Evolutionary conservation across 2,888 invertebrate genomes (phyloP).

Genomic region (Spialia ferax): DNA sequence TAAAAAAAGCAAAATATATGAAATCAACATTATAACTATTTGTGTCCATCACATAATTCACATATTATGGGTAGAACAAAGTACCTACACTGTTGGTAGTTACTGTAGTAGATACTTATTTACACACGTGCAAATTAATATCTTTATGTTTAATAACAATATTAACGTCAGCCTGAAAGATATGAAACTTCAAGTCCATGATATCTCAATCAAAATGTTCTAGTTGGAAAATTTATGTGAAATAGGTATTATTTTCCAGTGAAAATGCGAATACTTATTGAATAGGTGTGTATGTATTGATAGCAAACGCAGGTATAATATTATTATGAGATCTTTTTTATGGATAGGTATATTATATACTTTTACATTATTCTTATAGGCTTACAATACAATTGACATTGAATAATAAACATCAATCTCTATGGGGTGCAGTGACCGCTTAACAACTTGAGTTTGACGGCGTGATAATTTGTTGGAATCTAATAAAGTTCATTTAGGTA

Average conservation of each 20-base stretch:
- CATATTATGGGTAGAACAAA: conserved; percentile 12
- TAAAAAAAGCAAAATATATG: neutral
- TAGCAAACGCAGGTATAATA: too few relatives aligned
- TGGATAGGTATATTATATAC: neutral
- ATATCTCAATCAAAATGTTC: neutral
- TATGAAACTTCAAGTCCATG: conserved; percentile 11
- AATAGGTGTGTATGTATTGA: too few relatives aligned
- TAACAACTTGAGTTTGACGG: neutral
- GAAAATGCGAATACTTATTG: neutral
- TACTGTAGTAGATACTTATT: conserved; percentile 13
- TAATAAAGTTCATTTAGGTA: neutral
- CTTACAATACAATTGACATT: neutral
- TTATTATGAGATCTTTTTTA: neutral
- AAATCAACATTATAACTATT: neutral
- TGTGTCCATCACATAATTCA: neutral
- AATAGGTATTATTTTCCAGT: neutral
- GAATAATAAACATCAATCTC: neutral
- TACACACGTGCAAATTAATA: conserved; percentile 16
- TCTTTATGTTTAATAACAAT: neutral
- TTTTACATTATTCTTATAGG: too few relatives aligned
- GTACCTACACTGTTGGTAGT: too few relatives aligned
- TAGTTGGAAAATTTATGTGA: neutral
- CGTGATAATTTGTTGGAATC: too few relatives aligned
- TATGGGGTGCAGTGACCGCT: neutral
- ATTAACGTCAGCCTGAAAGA: neutral